Percentiles rank a stretch among this genome's conserved stretches.
Conservation (phyloP, 2,888 invertebrate species). For the Dasysyrphus albostriatus region DNA sequence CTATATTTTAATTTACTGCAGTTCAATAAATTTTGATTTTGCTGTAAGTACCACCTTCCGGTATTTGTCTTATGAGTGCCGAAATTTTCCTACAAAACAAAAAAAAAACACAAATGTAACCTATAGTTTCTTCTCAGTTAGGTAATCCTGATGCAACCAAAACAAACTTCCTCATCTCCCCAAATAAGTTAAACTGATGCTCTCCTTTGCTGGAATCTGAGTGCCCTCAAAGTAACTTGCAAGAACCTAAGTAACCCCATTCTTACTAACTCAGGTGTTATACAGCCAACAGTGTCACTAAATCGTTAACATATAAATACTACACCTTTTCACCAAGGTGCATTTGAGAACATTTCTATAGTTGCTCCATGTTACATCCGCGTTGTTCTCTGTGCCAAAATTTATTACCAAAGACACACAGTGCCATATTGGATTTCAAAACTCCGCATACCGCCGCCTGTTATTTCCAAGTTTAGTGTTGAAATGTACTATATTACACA, state of each 20-base stretch:
- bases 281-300: conserved; percentile 20
- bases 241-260: neutral
- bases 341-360: conserved; percentile 57
- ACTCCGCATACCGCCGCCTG: conserved; percentile 28
- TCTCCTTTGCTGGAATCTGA: neutral
- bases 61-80: too few species aligned
- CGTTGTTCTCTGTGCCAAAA: conserved; percentile 66
- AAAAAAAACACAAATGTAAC: too few species aligned
- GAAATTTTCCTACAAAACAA: too few species aligned
- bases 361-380: conserved; percentile 67
- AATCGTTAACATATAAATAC: conserved; percentile 24
- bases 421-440: conserved; percentile 74
- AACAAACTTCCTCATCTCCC: neutral
- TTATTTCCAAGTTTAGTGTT: neutral
- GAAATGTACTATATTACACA: neutral
- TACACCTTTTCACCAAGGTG: neutral
- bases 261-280: conserved; percentile 13
- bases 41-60: too few species aligned
- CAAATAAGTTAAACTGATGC: neutral
- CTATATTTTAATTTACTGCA: too few species aligned
- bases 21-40: too few species aligned
- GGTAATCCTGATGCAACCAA: neutral
- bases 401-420: conserved; percentile 66
- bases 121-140: too few species aligned
- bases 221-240: neutral